Percentiles rank a stretch among this genome's conserved stretches.
These are phyloP conservation scores for Limanda limanda DNA, from an alignment of 2,113 vertebrate species.

Conservation along the genomic window DNA sequence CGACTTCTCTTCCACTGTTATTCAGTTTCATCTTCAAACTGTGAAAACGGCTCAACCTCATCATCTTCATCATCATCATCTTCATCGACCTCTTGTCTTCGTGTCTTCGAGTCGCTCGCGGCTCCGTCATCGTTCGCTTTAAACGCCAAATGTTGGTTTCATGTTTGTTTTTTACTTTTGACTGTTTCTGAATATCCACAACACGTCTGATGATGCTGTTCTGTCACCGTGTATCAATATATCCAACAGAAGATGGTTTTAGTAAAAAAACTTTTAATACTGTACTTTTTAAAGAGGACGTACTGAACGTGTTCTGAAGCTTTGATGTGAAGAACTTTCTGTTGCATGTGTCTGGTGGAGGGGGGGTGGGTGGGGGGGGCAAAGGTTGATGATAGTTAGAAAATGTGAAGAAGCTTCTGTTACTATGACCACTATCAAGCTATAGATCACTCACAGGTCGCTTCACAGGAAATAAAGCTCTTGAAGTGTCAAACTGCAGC, in stretches of 20 bases:
- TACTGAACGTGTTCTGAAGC: slow-evolving; percentile 51
- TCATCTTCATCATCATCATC: slow-evolving; percentile 32
- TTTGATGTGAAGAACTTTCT: slow-evolving; percentile 67
- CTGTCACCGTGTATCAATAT: slow-evolving; percentile 63
- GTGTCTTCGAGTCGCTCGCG: not conserved
- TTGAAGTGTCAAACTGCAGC: slow-evolving; percentile 76
- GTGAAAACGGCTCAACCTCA: slow-evolving; percentile 72
- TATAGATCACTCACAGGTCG: slow-evolving; percentile 64
- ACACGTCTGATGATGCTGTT: slow-evolving; percentile 61
- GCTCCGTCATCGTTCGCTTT: slow-evolving; percentile 21
- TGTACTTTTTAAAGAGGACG: slow-evolving; percentile 61
- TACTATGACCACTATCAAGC: slow-evolving; percentile 79
- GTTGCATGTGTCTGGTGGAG: slow-evolving; percentile 71
- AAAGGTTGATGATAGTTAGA: slow-evolving; percentile 68
- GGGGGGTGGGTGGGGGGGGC: slow-evolving; percentile 33
- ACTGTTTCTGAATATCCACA: slow-evolving; percentile 55
- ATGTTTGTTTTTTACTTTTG: slow-evolving; percentile 49
- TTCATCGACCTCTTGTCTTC: slow-evolving; percentile 1
- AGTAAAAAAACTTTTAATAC: slow-evolving; percentile 65
- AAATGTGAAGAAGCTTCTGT: slow-evolving; percentile 81
- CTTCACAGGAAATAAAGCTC: slow-evolving; percentile 81
- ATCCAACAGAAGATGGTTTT: slow-evolving; percentile 53
- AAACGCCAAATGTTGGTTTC: slow-evolving; percentile 49
- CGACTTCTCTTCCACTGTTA: slow-evolving; percentile 20
- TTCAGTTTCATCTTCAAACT: slow-evolving; percentile 52